phyloP scores from a whole-genome alignment of 2,797 vertebrate species.

The Numenius phaeopus region DNA sequence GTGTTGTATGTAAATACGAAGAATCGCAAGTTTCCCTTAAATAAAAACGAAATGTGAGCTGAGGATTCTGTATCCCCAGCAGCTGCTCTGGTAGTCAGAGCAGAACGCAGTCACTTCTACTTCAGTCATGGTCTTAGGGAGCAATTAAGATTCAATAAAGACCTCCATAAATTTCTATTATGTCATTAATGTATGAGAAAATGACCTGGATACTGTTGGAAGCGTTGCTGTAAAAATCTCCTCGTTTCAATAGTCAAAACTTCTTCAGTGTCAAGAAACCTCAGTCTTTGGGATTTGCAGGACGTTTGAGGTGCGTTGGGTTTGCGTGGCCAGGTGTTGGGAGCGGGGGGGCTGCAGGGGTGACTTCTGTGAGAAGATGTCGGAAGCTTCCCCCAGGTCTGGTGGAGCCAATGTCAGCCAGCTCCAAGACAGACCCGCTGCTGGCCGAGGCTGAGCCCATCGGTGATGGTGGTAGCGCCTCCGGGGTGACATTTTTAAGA shows the following conservation, averaged over 20 bases:
- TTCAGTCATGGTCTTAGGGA: slow-evolving; percentile 21
- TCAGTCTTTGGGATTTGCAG: background rate
- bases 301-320: accelerated
- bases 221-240: background rate
- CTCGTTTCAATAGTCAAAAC: background rate
- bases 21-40: background rate
- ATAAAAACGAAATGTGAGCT: background rate
- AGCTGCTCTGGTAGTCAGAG: background rate
- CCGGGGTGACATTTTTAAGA: accelerated
- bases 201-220: background rate
- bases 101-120: background rate
- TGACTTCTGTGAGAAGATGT: background rate
- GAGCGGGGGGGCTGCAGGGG: accelerated
- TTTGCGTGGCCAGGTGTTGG: background rate
- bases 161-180: slow-evolving; percentile 42
- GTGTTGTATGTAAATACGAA: background rate
- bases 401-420: accelerated
- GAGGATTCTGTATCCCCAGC: background rate
- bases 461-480: accelerated
- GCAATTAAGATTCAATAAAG: slow-evolving; percentile 62
- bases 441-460: background rate
- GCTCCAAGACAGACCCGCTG: accelerated
- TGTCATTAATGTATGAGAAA: slow-evolving; percentile 46
- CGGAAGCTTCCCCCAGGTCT: background rate
- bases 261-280: background rate